Evolutionary conservation across 2,113 vertebrate genomes (phyloP).

Genomic region (Lagopus muta): DNA sequence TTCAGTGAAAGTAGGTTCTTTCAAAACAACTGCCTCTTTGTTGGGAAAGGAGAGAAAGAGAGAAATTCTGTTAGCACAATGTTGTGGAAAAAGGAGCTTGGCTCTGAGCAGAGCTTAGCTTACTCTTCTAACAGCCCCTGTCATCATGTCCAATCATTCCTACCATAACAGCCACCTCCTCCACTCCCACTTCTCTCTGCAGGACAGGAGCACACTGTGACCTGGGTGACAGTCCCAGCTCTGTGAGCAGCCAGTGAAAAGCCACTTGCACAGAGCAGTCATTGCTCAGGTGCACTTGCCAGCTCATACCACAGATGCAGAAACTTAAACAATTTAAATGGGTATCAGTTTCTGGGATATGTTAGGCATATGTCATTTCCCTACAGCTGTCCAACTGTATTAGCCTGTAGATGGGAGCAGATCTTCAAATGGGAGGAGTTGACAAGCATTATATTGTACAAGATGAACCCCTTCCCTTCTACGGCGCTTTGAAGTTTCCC

Average conservation of each 20-base stretch:
- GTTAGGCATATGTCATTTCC: neutral
- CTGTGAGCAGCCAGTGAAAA: neutral
- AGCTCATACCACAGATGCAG: neutral
- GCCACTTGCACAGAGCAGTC: neutral
- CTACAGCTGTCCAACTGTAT: neutral
- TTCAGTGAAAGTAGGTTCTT: neutral
- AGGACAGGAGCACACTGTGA: neutral
- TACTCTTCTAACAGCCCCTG: neutral
- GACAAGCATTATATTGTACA: neutral
- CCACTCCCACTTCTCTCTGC: neutral
- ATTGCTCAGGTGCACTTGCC: neutral
- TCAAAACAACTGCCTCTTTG: neutral
- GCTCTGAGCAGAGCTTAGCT: neutral
- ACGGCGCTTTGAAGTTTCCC: neutral
- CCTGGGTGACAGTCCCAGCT: neutral
- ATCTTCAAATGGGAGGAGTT: neutral
- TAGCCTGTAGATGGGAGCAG: neutral
- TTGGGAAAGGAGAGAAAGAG: neutral
- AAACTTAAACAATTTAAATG: neutral
- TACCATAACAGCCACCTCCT: neutral
- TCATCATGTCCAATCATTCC: neutral
- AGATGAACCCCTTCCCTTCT: neutral
- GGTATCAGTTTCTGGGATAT: neutral
- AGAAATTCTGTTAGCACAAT: neutral
- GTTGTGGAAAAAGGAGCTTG: neutral